phyloP scores from a whole-genome alignment of 2,888 invertebrate genomes.

The Phyllotreta cruciferae region DNA sequence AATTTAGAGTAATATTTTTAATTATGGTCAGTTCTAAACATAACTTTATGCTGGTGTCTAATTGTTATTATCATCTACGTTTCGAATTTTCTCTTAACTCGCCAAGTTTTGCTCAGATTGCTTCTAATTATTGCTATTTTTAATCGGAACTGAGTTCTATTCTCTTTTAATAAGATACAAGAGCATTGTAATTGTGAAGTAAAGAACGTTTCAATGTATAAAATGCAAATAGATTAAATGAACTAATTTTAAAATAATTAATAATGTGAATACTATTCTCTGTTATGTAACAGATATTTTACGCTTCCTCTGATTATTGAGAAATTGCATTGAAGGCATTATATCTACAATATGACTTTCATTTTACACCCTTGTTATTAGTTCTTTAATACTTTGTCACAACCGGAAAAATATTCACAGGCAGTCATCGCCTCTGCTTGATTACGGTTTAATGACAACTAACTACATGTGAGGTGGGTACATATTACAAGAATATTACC shows the following conservation, averaged over 20 bases:
- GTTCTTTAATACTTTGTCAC: too few relatives aligned
- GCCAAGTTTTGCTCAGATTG: slow-evolving; percentile 14
- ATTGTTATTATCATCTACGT: slow-evolving; percentile 8
- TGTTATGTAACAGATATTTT: too few relatives aligned
- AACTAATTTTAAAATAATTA: not conserved
- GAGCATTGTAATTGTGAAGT: slow-evolving; percentile 4
- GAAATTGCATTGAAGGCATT: too few relatives aligned
- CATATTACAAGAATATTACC: too few relatives aligned
- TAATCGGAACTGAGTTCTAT: slow-evolving; percentile 7
- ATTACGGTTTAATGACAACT: too few relatives aligned
- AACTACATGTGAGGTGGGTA: too few relatives aligned
- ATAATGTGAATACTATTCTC: too few relatives aligned
- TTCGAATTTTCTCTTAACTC: slow-evolving; percentile 14
- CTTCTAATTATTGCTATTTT: slow-evolving; percentile 2
- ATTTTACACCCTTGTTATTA: too few relatives aligned
- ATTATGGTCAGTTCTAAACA: slow-evolving; percentile 26
- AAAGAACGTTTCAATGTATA: not conserved
- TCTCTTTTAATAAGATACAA: slow-evolving; percentile 4
- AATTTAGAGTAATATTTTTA: slow-evolving; percentile 24
- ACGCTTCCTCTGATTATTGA: too few relatives aligned
- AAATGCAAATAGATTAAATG: slow-evolving; percentile 3
- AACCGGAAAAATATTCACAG: too few relatives aligned
- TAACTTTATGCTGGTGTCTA: slow-evolving; percentile 13
- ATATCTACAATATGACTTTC: too few relatives aligned
- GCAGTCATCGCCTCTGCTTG: too few relatives aligned